phyloP scores from a whole-genome alignment of 2,888 invertebrate species.

The Sicus ferrugineus region DNA sequence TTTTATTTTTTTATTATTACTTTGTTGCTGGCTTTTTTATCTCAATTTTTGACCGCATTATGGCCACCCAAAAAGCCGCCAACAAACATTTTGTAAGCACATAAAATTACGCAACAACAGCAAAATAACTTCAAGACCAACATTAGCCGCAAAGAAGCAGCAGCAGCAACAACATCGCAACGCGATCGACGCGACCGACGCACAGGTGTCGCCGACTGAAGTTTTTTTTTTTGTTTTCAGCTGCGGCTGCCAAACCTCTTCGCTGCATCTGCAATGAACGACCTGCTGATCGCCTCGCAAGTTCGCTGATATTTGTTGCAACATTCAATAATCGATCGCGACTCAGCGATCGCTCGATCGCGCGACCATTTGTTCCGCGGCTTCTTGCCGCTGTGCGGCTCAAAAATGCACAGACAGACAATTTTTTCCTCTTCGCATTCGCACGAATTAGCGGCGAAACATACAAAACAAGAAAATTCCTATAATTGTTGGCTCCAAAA shows the following conservation, averaged over 20 bases:
- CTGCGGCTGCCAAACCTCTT: not conserved
- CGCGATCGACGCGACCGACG: not conserved
- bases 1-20: not conserved
- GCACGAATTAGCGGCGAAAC: constrained; percentile 21
- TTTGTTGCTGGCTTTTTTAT: not conserved
- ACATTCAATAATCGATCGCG: not conserved
- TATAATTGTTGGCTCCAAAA: constrained; percentile 11
- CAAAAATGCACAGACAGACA: not conserved
- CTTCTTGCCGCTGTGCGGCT: not conserved
- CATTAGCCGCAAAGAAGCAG: not conserved
- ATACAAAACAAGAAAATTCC: constrained; percentile 11
- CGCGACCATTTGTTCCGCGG: not conserved
- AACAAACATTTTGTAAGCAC: no score
- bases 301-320: constrained; percentile 7
- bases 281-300: not conserved
- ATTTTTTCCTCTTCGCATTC: constrained; percentile 3
- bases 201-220: constrained; percentile 7
- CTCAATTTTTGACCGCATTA: not conserved
- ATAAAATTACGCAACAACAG: not conserved
- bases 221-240: not conserved
- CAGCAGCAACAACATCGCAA: not conserved
- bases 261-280: not conserved
- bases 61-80: constrained; percentile 13
- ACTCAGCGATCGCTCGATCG: constrained; percentile 1
- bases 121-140: constrained; percentile 2